Base-by-base conservation (phyloP, 2,113 vertebrate species). In the Cynoglossus semilaevis region DNA sequence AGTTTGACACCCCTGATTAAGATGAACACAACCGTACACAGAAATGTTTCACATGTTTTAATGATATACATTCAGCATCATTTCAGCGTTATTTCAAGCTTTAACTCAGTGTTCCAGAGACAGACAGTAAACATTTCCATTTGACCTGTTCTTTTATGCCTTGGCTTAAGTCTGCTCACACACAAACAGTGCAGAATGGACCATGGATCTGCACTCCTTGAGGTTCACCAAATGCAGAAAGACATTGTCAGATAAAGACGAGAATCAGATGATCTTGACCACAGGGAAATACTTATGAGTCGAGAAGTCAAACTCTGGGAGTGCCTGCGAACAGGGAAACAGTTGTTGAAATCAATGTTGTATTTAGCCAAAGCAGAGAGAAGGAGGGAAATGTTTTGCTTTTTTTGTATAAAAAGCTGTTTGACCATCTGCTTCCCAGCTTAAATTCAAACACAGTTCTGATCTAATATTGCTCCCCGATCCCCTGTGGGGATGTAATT, bases 231-330 rank as follows among this genome's bases (percentile, higher is more conserved):
- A 29, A 29, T 29, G 2, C 22, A 29, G 22, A 29, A 29, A 29
- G 22, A 29, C 2, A 29, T 6, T 6, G 3, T 29, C 2, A 41
- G 38, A 38, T 11, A 38, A 38, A 10, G 37, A 38, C 8, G 3
- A 11, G 37, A 13, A 13, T 91, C 92, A 99, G 76, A 98, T 93
- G 72, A 98, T 95, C 86, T 98, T 99, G 79, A 99, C 96, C 76
- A 98, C 89, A 46, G 97, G 96, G 74, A 99, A 99, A 60, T 98
- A 99, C 62, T 96, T 99, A 88, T 99, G 96, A 73, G 94, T 92
- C 2, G 95, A 96, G 87, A 99, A 99, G 89, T 99, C 97, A 45
- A 99, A 99, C 85, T 98, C 96, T 15, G 96, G 97, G 58, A 96
- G 93, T 74, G 94, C 88, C 95, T 98, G 47, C 19, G 67, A 81